Evolutionary conservation across 2,797 vertebrate species (phyloP).

Genomic region (Arnoldichthys spilopterus): DNA sequence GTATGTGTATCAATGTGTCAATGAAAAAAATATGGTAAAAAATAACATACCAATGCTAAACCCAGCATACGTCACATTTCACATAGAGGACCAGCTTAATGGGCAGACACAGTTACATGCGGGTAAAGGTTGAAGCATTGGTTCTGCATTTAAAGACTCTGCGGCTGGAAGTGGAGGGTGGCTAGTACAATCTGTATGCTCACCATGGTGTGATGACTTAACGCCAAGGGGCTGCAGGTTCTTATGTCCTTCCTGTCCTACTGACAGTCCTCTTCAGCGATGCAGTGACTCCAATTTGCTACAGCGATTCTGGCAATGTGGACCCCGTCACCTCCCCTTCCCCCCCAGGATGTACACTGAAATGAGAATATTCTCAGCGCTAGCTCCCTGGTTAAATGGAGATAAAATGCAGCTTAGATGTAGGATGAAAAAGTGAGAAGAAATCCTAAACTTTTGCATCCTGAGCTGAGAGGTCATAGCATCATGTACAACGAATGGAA

Average conservation of each 20-base stretch:
- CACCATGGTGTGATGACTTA: background rate
- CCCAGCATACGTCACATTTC: too few species aligned
- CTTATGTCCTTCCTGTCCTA: background rate
- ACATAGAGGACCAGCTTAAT: too few species aligned
- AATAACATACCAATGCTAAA: too few species aligned
- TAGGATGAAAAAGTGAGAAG: background rate
- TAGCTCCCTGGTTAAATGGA: background rate
- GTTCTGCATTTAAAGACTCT: background rate
- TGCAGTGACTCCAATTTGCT: slow-evolving; percentile 9
- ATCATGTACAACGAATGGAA: background rate
- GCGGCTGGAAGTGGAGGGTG: background rate
- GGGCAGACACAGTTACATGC: too few species aligned
- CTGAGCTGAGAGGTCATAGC: slow-evolving; percentile 4
- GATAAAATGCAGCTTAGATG: background rate
- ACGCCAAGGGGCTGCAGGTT: background rate
- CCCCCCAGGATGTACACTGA: background rate
- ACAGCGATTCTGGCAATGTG: background rate
- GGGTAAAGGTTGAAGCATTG: slow-evolving; percentile 3
- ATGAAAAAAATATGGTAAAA: too few species aligned
- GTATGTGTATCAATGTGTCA: too few species aligned
- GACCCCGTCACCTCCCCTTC: background rate
- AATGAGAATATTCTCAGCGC: slow-evolving; percentile 1
- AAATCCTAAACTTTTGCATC: slow-evolving; percentile 7
- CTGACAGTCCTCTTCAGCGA: background rate
- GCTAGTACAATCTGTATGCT: background rate